These are phyloP conservation scores for Pollenia labialis DNA, from an alignment of 2,888 invertebrate species.

Conservation along the genomic window DNA sequence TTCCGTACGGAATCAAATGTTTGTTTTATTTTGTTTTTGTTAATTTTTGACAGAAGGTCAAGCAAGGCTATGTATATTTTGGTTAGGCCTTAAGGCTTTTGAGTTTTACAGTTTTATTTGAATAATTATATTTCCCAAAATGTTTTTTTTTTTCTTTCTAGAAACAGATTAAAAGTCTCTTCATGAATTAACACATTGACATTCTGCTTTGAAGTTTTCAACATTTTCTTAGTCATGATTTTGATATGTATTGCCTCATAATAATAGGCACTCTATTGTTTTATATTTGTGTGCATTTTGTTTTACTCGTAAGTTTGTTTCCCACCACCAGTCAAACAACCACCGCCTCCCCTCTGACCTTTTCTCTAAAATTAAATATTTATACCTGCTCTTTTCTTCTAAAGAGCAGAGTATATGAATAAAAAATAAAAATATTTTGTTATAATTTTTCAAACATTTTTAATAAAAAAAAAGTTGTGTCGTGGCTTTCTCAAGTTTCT, in stretches of 20 bases:
- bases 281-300: conserved; percentile 44
- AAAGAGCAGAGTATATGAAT: too few species aligned
- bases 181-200: not conserved
- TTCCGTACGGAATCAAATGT: too few species aligned
- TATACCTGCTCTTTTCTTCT: not conserved
- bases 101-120: too few species aligned
- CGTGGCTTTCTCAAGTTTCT: conserved; percentile 70
- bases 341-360: conserved; percentile 24
- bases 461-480: conserved; percentile 58
- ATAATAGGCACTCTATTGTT: conserved; percentile 17
- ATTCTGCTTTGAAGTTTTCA: conserved; percentile 3
- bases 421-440: conserved; percentile 22
- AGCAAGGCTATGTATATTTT: too few species aligned
- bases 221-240: conserved; percentile 26
- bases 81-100: too few species aligned
- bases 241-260: conserved; percentile 9
- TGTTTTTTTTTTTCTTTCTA: not conserved
- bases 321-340: not conserved
- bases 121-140: too few species aligned
- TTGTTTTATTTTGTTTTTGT: too few species aligned
- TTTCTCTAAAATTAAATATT: conserved; percentile 10
- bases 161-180: not conserved
- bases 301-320: conserved; percentile 11
- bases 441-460: conserved; percentile 16
- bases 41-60: too few species aligned